phyloP scores from a whole-genome alignment of 2,888 invertebrate genomes.

The Lasioglossum lativentre region DNA sequence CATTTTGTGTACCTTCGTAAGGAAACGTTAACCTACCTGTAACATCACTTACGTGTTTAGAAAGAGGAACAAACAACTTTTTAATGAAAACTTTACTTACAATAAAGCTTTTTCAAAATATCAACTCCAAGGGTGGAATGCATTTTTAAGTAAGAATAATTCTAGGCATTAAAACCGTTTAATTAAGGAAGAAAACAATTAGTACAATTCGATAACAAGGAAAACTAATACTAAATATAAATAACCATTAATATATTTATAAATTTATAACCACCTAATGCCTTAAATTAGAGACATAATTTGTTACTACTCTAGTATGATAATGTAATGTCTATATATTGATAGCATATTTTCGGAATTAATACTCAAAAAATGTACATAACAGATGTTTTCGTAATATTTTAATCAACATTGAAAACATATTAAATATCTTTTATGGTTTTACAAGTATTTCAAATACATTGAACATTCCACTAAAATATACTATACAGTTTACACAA shows the following conservation, averaged over 20 bases:
- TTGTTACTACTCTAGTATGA: slow-evolving; percentile 43
- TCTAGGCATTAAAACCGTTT: slow-evolving; percentile 66
- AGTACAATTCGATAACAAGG: slow-evolving; percentile 58
- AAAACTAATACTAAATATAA: slow-evolving; percentile 56
- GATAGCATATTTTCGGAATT: slow-evolving; percentile 26
- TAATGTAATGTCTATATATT: slow-evolving; percentile 39
- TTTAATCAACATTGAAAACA: slow-evolving; percentile 34
- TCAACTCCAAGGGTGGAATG: slow-evolving; percentile 83
- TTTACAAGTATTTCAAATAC: slow-evolving; percentile 38
- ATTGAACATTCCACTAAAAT: slow-evolving; percentile 42
- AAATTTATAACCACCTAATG: slow-evolving; percentile 40
- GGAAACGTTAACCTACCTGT: slow-evolving; percentile 82
- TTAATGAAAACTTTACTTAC: slow-evolving; percentile 58
- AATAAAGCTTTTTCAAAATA: slow-evolving; percentile 64
- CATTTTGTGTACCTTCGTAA: slow-evolving; percentile 73
- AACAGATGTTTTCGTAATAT: slow-evolving; percentile 37
- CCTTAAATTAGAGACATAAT: slow-evolving; percentile 36
- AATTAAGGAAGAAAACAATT: slow-evolving; percentile 55
- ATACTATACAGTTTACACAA: slow-evolving; percentile 50
- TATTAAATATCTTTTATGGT: slow-evolving; percentile 26
- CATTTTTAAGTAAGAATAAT: slow-evolving; percentile 74
- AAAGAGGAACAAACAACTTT: slow-evolving; percentile 70
- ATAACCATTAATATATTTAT: slow-evolving; percentile 48
- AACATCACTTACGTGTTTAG: slow-evolving; percentile 62
- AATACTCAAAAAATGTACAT: slow-evolving; percentile 39